Percentiles rank a stretch among this genome's conserved stretches.
These are phyloP conservation scores for Drosophila mimetica DNA, from an alignment of 2,888 invertebrate genomes.

Conservation along the genomic window DNA sequence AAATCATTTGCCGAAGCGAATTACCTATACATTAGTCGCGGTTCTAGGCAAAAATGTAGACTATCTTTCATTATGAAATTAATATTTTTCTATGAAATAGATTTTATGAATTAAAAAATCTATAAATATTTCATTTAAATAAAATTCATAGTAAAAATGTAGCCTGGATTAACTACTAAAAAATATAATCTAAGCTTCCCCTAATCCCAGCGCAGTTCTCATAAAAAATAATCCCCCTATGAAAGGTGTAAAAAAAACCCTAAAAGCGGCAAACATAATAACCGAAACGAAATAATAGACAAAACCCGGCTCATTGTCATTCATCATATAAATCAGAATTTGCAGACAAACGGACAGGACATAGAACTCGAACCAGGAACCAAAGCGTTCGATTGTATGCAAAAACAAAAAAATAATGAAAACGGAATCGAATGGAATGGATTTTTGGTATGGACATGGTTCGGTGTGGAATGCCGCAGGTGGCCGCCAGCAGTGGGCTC, in stretches of 20 bases:
- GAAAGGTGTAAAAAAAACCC: conserved; percentile 12
- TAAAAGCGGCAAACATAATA: conserved; percentile 43
- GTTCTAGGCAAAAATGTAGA: no score
- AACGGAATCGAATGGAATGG: conserved; percentile 30
- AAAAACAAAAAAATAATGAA: conserved; percentile 54
- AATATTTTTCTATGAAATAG: no score
- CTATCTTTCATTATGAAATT: no score
- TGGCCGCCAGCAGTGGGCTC: conserved; percentile 62
- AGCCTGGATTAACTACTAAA: not conserved
- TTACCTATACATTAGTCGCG: conserved; percentile 6
- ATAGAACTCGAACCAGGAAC: conserved; percentile 23
- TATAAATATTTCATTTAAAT: not conserved
- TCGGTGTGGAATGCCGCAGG: conserved; percentile 64
- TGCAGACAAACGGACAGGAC: conserved; percentile 47
- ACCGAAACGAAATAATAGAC: conserved; percentile 35
- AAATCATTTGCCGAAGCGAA: conserved; percentile 14
- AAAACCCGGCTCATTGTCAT: conserved; percentile 56
- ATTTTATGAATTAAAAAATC: not conserved
- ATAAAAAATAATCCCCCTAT: conserved; percentile 8
- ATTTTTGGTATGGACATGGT: conserved; percentile 1
- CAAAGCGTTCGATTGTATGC: conserved; percentile 68
- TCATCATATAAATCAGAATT: conserved; percentile 71
- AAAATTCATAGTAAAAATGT: not conserved
- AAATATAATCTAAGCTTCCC: not conserved
- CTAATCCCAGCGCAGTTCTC: not conserved